These are phyloP conservation scores for Megaceryle maxima DNA, from an alignment of 2,113 vertebrate genomes.

Conservation along the genomic window DNA sequence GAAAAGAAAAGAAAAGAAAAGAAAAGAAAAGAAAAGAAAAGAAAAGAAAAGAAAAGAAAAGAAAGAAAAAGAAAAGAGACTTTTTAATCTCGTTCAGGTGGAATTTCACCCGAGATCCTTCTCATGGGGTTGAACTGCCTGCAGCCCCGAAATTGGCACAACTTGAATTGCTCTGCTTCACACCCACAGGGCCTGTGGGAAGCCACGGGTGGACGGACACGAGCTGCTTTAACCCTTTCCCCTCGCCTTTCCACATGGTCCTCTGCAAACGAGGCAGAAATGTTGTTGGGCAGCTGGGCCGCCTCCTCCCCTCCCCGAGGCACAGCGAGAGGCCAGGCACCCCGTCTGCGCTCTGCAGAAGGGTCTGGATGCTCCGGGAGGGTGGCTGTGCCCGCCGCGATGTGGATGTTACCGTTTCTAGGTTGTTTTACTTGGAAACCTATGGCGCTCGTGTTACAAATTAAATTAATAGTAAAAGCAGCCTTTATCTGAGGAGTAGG, in stretches of 20 bases:
- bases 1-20: too few relatives aligned
- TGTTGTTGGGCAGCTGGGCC: not conserved
- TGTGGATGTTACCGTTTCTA: not conserved
- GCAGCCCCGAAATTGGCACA: not conserved
- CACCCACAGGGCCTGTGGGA: not conserved
- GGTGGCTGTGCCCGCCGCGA: not conserved
- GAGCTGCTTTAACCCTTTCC: not conserved
- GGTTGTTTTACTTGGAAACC: not conserved
- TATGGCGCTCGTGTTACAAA: constrained; percentile 46
- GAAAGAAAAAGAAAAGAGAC: not conserved
- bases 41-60: too few relatives aligned
- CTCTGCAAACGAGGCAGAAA: not conserved
- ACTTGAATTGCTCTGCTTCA: not conserved
- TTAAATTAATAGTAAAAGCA: constrained; percentile 50
- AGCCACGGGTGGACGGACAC: not conserved
- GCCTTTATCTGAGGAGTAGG: constrained; percentile 41
- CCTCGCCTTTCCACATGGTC: not conserved
- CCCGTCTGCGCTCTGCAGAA: not conserved
- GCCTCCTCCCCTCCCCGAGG: not conserved
- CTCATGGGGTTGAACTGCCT: not conserved
- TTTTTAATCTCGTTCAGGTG: not conserved
- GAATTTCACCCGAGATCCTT: not conserved
- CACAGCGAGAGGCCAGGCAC: not conserved
- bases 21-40: too few relatives aligned
- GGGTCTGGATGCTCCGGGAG: not conserved